Percentiles rank a stretch among this genome's conserved stretches.
phyloP scores from a whole-genome alignment of 1,140 invertebrate species.

The Bombus haemorrhoidalis region DNA sequence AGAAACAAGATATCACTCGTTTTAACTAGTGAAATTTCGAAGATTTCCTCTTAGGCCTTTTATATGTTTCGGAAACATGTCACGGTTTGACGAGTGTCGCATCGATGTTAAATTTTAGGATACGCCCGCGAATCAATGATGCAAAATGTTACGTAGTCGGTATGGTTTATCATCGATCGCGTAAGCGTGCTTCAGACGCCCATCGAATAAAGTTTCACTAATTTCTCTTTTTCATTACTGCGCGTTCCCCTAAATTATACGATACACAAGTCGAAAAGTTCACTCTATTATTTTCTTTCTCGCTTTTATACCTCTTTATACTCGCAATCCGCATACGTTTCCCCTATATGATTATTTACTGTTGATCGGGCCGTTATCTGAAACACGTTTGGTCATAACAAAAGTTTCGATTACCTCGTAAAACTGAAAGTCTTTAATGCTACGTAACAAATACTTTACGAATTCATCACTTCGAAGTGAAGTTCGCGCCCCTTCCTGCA shows the following conservation, averaged over 20 bases:
- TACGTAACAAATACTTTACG: slow-evolving; percentile 24
- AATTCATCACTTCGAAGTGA: slow-evolving; percentile 50
- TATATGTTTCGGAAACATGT: slow-evolving; percentile 27
- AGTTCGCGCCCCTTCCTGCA: slow-evolving; percentile 53
- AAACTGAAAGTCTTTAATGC: slow-evolving; percentile 22
- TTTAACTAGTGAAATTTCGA: slow-evolving; percentile 49
- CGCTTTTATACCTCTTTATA: background rate
- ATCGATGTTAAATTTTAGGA: slow-evolving; percentile 9
- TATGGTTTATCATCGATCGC: slow-evolving; percentile 13
- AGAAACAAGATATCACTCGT: slow-evolving; percentile 34
- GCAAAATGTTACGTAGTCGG: slow-evolving; percentile 7
- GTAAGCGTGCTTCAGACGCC: background rate
- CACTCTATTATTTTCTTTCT: background rate
- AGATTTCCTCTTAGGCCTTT: slow-evolving; percentile 53
- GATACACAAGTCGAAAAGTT: background rate
- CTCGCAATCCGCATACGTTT: slow-evolving; percentile 12
- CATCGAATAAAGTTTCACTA: slow-evolving; percentile 10
- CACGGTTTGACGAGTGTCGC: background rate
- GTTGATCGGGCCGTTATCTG: slow-evolving; percentile 26
- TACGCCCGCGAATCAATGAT: slow-evolving; percentile 9
- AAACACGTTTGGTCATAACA: slow-evolving; percentile 46
- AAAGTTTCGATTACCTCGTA: slow-evolving; percentile 25
- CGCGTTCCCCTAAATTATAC: background rate
- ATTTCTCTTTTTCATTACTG: background rate
- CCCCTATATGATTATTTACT: slow-evolving; percentile 16